Evolutionary conservation across 2,797 vertebrate species (phyloP).

Genomic region (Amazona finschi): DNA sequence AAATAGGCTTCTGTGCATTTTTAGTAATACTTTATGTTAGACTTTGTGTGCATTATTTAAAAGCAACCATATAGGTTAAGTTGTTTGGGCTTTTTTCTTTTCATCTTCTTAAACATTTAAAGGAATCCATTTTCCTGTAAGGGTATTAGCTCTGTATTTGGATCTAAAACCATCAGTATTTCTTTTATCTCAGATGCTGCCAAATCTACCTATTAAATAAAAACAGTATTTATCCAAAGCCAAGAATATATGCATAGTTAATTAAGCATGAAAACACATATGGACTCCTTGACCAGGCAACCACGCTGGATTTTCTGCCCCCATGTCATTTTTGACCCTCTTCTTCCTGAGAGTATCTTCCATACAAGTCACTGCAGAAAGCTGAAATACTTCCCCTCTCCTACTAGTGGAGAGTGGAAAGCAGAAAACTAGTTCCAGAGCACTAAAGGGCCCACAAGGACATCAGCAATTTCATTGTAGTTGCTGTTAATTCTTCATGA

Average conservation of each 20-base stretch:
- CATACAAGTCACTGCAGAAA: not conserved
- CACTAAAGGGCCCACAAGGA: not conserved
- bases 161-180: not conserved
- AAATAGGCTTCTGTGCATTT: conserved; percentile 2
- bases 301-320: not conserved
- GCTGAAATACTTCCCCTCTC: not conserved
- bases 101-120: not conserved
- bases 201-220: not conserved
- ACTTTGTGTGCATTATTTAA: conserved; percentile 9
- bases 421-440: not conserved
- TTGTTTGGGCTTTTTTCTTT: not conserved
- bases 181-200: not conserved
- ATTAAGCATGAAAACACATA: not conserved
- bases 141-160: not conserved
- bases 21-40: conserved; percentile 7
- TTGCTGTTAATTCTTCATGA: not conserved
- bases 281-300: not conserved
- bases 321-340: not conserved
- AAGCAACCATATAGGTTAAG: not conserved
- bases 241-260: not conserved
- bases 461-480: not conserved
- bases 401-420: not conserved
- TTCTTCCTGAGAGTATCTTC: not conserved
- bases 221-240: not conserved
- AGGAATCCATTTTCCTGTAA: not conserved